Conservation (phyloP, 2,888 invertebrate species). For the Dexiosoma caninum region DNA sequence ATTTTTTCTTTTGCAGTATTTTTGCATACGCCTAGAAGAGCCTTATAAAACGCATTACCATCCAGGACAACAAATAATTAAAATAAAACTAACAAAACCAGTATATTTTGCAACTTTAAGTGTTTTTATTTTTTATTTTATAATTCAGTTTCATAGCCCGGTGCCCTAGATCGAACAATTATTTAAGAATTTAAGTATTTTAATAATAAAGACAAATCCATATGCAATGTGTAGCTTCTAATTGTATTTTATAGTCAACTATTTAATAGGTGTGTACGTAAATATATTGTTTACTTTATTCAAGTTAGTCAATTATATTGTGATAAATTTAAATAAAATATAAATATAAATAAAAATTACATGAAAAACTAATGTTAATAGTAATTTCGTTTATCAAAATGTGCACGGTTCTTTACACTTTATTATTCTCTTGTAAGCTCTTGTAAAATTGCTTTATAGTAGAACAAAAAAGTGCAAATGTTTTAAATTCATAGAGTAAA, state of each 20-base stretch:
- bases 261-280: conserved; percentile 62
- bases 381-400: too few species aligned
- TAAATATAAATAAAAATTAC: neutral
- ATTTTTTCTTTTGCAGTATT: neutral
- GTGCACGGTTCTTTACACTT: too few species aligned
- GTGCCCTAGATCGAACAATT: conserved; percentile 24
- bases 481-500: too few species aligned
- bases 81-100: neutral
- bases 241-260: conserved; percentile 61
- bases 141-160: neutral
- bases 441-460: too few species aligned
- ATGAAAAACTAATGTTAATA: too few species aligned
- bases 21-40: neutral
- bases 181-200: conserved; percentile 8
- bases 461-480: too few species aligned
- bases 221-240: too few species aligned
- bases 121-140: neutral
- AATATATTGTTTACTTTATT: conserved; percentile 14
- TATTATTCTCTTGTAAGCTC: too few species aligned
- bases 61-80: neutral
- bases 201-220: neutral
- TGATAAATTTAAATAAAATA: conserved; percentile 50
- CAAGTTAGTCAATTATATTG: conserved; percentile 56
- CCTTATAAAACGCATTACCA: neutral
- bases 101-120: neutral